A percentile compares a stretch with the other conserved stretches of the same genome.
Evolutionary conservation across 2,888 invertebrate species (phyloP).

Genomic region (Tillus elongatus): DNA sequence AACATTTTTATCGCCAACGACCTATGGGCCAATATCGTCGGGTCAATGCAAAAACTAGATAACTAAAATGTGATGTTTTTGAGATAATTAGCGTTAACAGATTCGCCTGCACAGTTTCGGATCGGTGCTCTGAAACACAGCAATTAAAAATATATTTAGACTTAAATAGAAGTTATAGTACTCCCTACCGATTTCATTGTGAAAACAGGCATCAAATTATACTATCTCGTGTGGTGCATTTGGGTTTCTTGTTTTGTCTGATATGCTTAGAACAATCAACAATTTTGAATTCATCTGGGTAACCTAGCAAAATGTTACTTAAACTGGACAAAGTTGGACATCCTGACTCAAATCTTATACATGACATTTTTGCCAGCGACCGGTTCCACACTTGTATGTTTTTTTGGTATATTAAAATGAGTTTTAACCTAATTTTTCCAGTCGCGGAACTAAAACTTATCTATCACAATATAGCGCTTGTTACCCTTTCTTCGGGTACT

Average conservation of each 20-base stretch:
- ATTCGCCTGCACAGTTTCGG: background rate
- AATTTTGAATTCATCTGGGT: too few species aligned
- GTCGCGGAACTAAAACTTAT: background rate
- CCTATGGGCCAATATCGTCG: too few species aligned
- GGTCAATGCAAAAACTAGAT: too few species aligned
- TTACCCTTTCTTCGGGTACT: slow-evolving; percentile 17
- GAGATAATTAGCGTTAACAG: background rate
- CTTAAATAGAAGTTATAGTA: too few species aligned
- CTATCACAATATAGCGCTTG: slow-evolving; percentile 11
- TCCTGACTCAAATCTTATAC: background rate
- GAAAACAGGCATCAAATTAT: background rate
- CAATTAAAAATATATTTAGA: slow-evolving; percentile 1
- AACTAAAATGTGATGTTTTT: background rate
- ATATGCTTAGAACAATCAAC: too few species aligned
- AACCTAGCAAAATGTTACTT: too few species aligned
- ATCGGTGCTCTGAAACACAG: slow-evolving; percentile 2
- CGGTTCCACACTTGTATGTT: background rate
- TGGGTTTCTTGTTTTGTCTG: too few species aligned
- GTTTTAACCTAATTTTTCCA: background rate
- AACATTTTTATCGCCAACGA: too few species aligned
- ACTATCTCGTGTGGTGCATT: too few species aligned
- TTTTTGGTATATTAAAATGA: background rate
- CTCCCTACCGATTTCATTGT: too few species aligned
- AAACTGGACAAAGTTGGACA: too few species aligned
- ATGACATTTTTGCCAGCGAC: background rate